Base-by-base conservation (phyloP, 2,113 vertebrate genomes). In the Psittacus erithacus region DNA sequence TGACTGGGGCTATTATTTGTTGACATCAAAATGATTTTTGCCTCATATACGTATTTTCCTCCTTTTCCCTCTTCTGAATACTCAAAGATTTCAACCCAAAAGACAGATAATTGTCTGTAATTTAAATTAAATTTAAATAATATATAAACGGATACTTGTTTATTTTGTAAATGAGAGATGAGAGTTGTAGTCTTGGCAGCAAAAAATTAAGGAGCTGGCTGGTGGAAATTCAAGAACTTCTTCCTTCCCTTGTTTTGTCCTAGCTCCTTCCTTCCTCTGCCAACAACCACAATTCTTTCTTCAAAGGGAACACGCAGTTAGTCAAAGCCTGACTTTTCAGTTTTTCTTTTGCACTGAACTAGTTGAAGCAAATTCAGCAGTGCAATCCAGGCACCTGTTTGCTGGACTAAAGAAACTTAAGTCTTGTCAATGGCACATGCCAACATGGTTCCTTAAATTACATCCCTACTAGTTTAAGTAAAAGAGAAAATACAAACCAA, bases 221-320 rank as follows among this genome's bases (percentile, higher is more conserved):
- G 69, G 63, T 82, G 19, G 55, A 86, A 86, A 95, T 65, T 87
- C 91, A 91, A 82, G 91, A 96, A 73, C 62, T 71, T 93, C 88
- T 97, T 97, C 97, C 95, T 97, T 97, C 86, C 94, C 96, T 93
- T 98, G 91, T 96, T 98, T 97, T 97, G 96, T 96, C 90, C 77
- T 33, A 93, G 92, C 92, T 96, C 96, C 95, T 98, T 98, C 97
- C 97, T 97, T 98, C 97, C 97, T 96, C 78, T 96, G 96, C 97
- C 96, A 97, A 94, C 95, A 96, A 92, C 94, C 95, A 97, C 97
- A 98, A 88, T 78, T 93, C 82, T 38, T 38, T 95, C 93, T 97
- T 97, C 95, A 96, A 94, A 98, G 82, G 59, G 85, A 95, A 46
- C 82, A 95, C 28, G 41, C n/a, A 46, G 38, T 74, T 78, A 96